Percentiles rank a stretch among this genome's conserved stretches.
phyloP scores from a whole-genome alignment of 2,888 invertebrate genomes.

The Meliscaeva auricollis region DNA sequence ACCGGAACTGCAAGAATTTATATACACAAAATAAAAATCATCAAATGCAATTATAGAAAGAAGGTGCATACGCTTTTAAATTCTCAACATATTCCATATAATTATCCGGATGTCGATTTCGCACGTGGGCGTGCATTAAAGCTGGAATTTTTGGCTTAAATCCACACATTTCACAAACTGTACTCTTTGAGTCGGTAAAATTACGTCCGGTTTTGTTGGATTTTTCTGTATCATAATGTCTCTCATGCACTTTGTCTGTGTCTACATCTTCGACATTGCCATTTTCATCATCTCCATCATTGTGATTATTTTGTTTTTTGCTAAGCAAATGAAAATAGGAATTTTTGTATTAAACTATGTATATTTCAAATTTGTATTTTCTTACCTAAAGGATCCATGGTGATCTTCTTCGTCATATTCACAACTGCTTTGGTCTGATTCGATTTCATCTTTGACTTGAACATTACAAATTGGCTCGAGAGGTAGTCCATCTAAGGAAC shows the following conservation, averaged over 20 bases:
- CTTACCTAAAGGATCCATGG: conserved; percentile 41
- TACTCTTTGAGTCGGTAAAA: conserved; percentile 68
- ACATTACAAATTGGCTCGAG: conserved; percentile 71
- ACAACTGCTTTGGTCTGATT: conserved; percentile 56
- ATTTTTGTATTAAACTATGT: neutral
- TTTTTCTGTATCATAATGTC: conserved; percentile 47
- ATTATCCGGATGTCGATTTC: conserved; percentile 68
- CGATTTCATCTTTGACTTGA: conserved; percentile 69
- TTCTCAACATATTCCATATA: conserved; percentile 72
- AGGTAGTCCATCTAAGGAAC: conserved; percentile 63
- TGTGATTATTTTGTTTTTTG: conserved; percentile 12
- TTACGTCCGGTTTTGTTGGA: conserved; percentile 37
- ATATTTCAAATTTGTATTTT: neutral
- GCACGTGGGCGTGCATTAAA: conserved; percentile 68
- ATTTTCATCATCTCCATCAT: neutral
- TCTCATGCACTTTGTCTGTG: conserved; percentile 22
- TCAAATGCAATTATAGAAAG: neutral
- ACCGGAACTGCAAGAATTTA: conserved; percentile 53
- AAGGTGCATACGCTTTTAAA: conserved; percentile 54
- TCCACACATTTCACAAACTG: conserved; percentile 69
- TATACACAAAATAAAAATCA: neutral
- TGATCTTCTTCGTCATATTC: conserved; percentile 69
- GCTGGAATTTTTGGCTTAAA: conserved; percentile 72
- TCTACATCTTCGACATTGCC: neutral
- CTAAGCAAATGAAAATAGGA: conserved; percentile 6